Conservation (phyloP, 2,113 vertebrate genomes). For the Chamaetylas fuelleborni region DNA sequence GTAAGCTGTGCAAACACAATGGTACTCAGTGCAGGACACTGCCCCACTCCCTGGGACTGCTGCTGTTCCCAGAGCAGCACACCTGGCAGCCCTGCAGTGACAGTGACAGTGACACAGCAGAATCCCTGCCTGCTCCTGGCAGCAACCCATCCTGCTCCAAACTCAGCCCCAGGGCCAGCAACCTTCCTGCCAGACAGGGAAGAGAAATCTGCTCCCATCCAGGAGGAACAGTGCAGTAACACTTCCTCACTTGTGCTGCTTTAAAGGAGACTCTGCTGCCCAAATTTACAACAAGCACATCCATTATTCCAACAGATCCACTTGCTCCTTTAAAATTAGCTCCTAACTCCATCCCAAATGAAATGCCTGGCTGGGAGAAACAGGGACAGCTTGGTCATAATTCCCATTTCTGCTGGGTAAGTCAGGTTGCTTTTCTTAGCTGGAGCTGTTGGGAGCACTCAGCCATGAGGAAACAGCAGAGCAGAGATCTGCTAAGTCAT, state of each 20-base stretch:
- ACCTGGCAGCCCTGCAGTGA: not conserved
- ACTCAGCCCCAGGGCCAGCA: rapidly evolving
- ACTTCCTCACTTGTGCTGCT: rapidly evolving
- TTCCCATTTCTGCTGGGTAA: not conserved
- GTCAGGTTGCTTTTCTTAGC: conserved; percentile 48
- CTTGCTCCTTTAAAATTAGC: conserved; percentile 39
- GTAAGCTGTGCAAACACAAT: rapidly evolving
- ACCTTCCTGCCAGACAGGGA: too few species aligned
- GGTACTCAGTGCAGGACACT: rapidly evolving
- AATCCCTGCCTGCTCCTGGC: not conserved
- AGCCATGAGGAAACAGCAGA: not conserved
- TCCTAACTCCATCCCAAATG: not conserved
- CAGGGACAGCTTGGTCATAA: not conserved
- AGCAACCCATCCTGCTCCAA: rapidly evolving
- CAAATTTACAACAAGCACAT: rapidly evolving
- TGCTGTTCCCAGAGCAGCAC: rapidly evolving
- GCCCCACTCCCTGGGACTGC: rapidly evolving
- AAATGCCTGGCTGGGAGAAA: not conserved
- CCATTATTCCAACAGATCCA: not conserved
- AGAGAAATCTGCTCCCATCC: not conserved
- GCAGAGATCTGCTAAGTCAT: conserved; percentile 14
- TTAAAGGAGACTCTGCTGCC: not conserved
- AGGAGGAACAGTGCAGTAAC: rapidly evolving
- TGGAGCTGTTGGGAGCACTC: not conserved
- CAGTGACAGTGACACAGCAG: not conserved